Evolutionary conservation across 2,888 invertebrate species (phyloP), one percentile per base, ranked within the genome.

Genomic region (Ryuthela nishihirai): DNA sequence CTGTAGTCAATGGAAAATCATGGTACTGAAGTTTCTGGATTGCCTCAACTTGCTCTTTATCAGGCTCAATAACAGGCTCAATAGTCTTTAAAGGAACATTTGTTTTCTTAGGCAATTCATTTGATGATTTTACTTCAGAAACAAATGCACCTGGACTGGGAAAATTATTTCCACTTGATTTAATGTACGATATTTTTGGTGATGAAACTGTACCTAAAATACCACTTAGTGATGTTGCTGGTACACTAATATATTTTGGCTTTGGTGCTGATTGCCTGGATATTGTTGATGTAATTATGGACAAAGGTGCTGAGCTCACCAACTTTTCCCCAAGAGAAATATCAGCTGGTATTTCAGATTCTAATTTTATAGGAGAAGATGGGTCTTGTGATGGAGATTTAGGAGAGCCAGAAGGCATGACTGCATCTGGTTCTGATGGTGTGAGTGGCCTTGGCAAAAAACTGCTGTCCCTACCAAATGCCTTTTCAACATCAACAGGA

Each of bases 1-100:
- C 65, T 12, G 70, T 70, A 9, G 70, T 70, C 5, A 70, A 49
- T 5, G 70, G 70, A 49, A 71, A 71, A 46, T 72, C 72, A 52
- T 69, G 69, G 53, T 69, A 71, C 59, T 72, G 70, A 6, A 70
- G 54, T 54, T 68, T 70, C 49, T 71, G 71, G 17, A 68, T 67
- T 7, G 69, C 67, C 54, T 69, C 67, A 15, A 70, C 67, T 56
- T 66, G 66, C 43, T 69, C 67, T 20, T 64, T 55, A 21, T 61
- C 63, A 4, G 60, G 58, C 29, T 62, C 62, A 12, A 47, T 15
- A n/a, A 26, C 15, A 25, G 42, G 18, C 12, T 29, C 29, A 12
- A 12, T 29, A 29, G 12, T 29, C 12, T 29, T 29, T 7, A 12
- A 29, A 12, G 12, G 9, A 29, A 29, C 29, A 7, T 29, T 7